These are phyloP conservation scores for Microvelia longipes DNA, from an alignment of 1,140 invertebrate species.

Conservation along the genomic window DNA sequence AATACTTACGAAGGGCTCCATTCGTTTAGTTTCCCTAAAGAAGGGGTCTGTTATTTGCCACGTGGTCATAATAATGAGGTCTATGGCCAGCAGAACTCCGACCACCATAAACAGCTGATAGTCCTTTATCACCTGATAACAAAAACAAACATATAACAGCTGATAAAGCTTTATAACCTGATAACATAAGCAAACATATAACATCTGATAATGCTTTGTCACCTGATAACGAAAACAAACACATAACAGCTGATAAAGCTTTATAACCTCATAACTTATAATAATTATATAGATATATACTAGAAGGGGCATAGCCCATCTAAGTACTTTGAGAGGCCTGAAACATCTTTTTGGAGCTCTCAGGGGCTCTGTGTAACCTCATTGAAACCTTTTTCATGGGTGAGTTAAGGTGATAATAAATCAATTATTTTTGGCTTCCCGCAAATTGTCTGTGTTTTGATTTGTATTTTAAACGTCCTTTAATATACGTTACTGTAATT, in stretches of 20 bases:
- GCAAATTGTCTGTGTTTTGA: no score
- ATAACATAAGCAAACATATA: conserved; percentile 18
- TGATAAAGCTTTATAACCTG: conserved; percentile 96
- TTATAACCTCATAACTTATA: conserved; percentile 80
- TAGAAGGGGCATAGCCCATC: no score
- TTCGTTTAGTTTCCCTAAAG: conserved; percentile 72
- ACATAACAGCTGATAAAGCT: conserved; percentile 74
- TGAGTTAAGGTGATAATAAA: no score
- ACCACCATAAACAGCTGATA: conserved; percentile 96
- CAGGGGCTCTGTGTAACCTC: no score
- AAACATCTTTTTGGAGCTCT: no score
- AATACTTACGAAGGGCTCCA: conserved; percentile 69
- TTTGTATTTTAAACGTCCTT: no score
- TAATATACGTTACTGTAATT: no score
- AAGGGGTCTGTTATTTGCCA: conserved; percentile 97
- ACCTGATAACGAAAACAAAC: conserved; percentile 42
- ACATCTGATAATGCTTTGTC: conserved; percentile 91
- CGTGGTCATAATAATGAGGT: conserved; percentile 86
- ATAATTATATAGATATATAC: no score
- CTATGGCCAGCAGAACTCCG: conserved; percentile 73
- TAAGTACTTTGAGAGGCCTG: no score
- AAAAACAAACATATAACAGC: conserved; percentile 31
- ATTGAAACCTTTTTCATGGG: no score
- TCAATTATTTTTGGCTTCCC: no score
- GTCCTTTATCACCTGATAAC: conserved; percentile 86